Evolutionary conservation across 1,140 invertebrate genomes (phyloP), one percentile per base, ranked within the genome.

Genomic region (Phymastichus coffea): DNA sequence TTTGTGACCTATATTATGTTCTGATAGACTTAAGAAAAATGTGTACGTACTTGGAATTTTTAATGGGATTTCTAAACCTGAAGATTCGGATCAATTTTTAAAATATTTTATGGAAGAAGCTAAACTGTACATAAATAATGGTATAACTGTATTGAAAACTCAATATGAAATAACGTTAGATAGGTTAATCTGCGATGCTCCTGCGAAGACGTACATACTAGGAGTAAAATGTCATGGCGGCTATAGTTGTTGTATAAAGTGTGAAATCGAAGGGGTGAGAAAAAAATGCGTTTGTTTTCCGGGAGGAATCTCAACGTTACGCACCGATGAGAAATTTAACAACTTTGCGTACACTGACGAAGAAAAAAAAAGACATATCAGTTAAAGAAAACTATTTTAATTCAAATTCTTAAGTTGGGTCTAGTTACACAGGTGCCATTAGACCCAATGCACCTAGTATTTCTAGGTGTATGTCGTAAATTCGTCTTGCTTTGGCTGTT

Each of bases 381-480:
- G 12, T 12, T 6, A 33, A 12, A 6, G 12, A 12, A 33, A 33
- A 33, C 6, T 33, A 33, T 33, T 7, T 12, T 33, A 7, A 7
- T 6, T 12, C 6, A 33, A 33, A 33, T 33, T 49, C 33, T n/a
- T 28, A 9, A n/a, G 6, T 49, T 49, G 3, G 26, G 26, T 10
- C 33, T 49, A 7, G 47, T 49, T 28, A 6, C 41, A 53, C 52
- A 64, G 47, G 69, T 79, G 63, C 66, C 70, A 1, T 14, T 68
- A 0, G 72, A 78, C 46, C 68, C 64, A 38, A 74, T 76, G 72
- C 74, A 78, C 58, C 40, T 75, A 4, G 57, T 77, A 10, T 74
- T 64, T 52, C 55, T 77, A 15, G 76, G 74, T 8, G 65, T 72
- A 19, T 60, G 63, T 0, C 64, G 57, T 46, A 73, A 65, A 63